A percentile compares a stretch with the other conserved stretches of the same genome.
These are phyloP conservation scores for Pseudorectes ferrugineus DNA, from an alignment of 2,113 vertebrate species.

Conservation along the genomic window DNA sequence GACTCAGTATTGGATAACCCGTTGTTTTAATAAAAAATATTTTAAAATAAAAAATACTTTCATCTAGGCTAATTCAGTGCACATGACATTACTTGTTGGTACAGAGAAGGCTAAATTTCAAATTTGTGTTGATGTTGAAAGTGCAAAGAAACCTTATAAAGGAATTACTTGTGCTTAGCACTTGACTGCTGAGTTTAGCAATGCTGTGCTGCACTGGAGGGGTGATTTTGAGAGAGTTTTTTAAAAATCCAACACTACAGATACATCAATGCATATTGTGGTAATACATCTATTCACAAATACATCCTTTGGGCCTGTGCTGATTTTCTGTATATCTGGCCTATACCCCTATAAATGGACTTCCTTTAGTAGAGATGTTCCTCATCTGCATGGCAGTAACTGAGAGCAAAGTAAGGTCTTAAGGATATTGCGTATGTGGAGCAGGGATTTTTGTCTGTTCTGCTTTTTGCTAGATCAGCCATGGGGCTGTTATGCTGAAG, in stretches of 20 bases:
- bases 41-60: background rate
- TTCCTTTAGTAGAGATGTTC: background rate
- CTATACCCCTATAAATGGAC: background rate
- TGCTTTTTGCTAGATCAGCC: background rate
- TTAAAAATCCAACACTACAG: background rate
- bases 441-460: background rate
- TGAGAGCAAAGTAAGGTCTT: background rate
- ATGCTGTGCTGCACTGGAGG: background rate
- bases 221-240: background rate
- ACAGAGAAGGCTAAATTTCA: background rate
- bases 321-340: background rate
- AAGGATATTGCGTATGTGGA: fast-evolving
- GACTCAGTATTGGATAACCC: background rate
- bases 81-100: background rate
- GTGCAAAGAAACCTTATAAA: background rate
- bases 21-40: background rate
- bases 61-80: background rate
- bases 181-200: background rate
- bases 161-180: background rate
- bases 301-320: background rate
- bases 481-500: background rate
- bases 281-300: background rate
- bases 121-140: background rate
- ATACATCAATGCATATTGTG: background rate
- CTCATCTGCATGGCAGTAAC: background rate